phyloP scores from a whole-genome alignment of 2,888 invertebrate genomes.

The Morpho achilles region DNA sequence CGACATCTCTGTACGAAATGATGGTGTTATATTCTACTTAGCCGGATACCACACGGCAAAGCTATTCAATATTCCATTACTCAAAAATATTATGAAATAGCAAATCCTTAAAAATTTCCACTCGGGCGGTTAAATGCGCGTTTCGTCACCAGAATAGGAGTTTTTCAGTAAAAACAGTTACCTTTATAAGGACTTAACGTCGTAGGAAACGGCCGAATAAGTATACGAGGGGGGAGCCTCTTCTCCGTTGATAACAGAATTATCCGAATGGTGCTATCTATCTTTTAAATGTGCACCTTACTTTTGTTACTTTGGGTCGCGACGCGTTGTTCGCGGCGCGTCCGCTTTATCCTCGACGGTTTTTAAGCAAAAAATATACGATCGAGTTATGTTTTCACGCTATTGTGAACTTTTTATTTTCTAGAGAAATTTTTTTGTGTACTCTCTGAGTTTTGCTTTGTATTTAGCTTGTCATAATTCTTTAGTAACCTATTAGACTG shows the following conservation, averaged over 20 bases:
- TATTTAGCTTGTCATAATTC: not conserved
- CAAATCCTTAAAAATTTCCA: conserved; percentile 45
- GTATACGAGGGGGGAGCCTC: conserved; percentile 71
- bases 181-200: conserved; percentile 74
- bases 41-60: no score
- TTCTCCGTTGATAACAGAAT: conserved; percentile 82
- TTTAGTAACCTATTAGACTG: no score
- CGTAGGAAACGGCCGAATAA: conserved; percentile 70
- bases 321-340: conserved; percentile 28
- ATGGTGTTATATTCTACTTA: no score
- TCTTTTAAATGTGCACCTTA: conserved; percentile 82
- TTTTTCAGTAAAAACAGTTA: conserved; percentile 70
- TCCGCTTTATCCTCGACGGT: conserved; percentile 17
- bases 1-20: no score
- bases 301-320: conserved; percentile 58
- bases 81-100: conserved; percentile 7
- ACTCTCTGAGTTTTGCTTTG: not conserved
- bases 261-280: conserved; percentile 82
- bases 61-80: conserved; percentile 7
- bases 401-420: conserved; percentile 16
- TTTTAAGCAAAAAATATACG: conserved; percentile 18
- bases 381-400: conserved; percentile 17
- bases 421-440: conserved; percentile 1
- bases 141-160: conserved; percentile 69
- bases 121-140: conserved; percentile 60